A percentile compares a stretch with the other conserved stretches of the same genome.
These are phyloP conservation scores for Kuschelorhynchus macadamiae DNA, from an alignment of 2,888 invertebrate genomes.

Conservation along the genomic window DNA sequence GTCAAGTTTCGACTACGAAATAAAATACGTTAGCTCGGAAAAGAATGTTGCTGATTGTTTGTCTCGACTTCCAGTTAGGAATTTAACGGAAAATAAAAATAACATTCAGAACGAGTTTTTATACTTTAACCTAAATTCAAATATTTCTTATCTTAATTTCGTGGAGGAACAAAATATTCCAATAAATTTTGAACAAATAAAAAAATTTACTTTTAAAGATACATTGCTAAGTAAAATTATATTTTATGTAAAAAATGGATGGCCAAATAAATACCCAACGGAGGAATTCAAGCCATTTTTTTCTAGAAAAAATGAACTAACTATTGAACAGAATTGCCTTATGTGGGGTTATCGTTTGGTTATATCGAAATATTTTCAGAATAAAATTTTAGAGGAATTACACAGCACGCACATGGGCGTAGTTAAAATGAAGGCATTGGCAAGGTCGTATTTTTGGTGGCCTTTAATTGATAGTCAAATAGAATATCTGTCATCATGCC, in stretches of 20 bases:
- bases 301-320: constrained; percentile 24
- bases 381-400: constrained; percentile 28
- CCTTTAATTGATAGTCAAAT: constrained; percentile 9
- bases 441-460: constrained; percentile 19
- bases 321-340: constrained; percentile 25
- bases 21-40: constrained; percentile 13
- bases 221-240: constrained; percentile 33
- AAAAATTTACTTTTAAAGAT: constrained; percentile 26
- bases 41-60: constrained; percentile 26
- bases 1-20: constrained; percentile 22
- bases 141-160: constrained; percentile 33
- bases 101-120: neutral
- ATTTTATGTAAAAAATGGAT: constrained; percentile 34
- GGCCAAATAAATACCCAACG: constrained; percentile 12
- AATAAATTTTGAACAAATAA: constrained; percentile 26
- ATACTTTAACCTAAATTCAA: constrained; percentile 12
- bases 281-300: constrained; percentile 28
- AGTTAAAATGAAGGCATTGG: constrained; percentile 61
- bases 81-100: neutral
- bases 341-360: constrained; percentile 27
- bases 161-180: constrained; percentile 22
- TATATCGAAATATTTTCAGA: constrained; percentile 23
- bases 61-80: constrained; percentile 11
- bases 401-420: constrained; percentile 31
- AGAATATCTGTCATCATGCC: constrained; percentile 2